phyloP scores from a whole-genome alignment of 1,140 invertebrate genomes.

The Diorhabda sublineata region DNA sequence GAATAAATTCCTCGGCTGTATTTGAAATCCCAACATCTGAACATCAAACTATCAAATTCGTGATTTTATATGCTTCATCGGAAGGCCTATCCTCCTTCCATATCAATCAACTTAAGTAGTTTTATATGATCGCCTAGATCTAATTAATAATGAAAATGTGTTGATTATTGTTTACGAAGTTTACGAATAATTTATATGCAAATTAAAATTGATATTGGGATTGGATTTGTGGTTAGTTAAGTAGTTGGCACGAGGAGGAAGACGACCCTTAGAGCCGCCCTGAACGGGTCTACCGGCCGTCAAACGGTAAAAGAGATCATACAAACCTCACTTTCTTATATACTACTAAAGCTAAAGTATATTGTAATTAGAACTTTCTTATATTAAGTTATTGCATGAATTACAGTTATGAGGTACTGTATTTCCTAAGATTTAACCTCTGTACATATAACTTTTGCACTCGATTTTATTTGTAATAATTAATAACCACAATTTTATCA shows the following conservation, averaged over 20 bases:
- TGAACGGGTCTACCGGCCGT: conserved; percentile 26
- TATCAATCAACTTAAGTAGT: too few relatives aligned
- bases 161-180: too few relatives aligned
- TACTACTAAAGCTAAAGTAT: conserved; percentile 47
- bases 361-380: conserved; percentile 49
- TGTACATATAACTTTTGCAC: conserved; percentile 49
- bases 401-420: conserved; percentile 51
- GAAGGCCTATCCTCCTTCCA: too few relatives aligned
- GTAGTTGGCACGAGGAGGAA: conserved; percentile 25
- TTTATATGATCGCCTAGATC: too few relatives aligned
- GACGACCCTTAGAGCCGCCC: conserved; percentile 26
- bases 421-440: conserved; percentile 50
- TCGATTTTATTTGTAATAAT: conserved; percentile 45
- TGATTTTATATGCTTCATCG: too few relatives aligned
- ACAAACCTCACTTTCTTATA: conserved; percentile 45
- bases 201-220: too few relatives aligned
- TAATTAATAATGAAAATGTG: too few relatives aligned
- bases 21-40: too few relatives aligned
- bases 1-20: too few relatives aligned
- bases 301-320: conserved; percentile 36
- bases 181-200: too few relatives aligned
- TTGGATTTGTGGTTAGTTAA: conserved; percentile 2
- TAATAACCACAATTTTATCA: conserved; percentile 48
- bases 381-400: conserved; percentile 51
- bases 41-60: too few relatives aligned